Evolutionary conservation across 2,113 vertebrate genomes (phyloP), one percentile per base, ranked within the genome.

Genomic region (Melanocharis versteri): DNA sequence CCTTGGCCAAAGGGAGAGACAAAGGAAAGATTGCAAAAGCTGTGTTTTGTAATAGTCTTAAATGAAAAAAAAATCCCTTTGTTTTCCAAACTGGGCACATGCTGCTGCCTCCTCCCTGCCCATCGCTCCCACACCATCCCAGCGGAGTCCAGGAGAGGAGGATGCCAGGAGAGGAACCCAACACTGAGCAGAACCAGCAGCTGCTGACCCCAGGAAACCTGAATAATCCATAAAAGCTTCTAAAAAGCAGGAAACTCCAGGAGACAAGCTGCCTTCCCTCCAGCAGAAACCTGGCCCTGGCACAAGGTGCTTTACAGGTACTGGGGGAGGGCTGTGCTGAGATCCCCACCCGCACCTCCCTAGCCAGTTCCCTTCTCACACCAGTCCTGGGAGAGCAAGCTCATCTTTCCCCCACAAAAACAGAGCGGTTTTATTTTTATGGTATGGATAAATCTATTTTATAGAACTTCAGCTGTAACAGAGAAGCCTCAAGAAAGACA

Each of bases 111-210:
- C 44, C 27, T 61, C 33, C 57, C 31, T 18, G 12, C 48, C 37
- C n/a, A 3, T 14, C 0, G 0, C 15, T 40, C 26, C 39, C 15
- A 2, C 0, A 0, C 21, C 13, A 2, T 56, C 82, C 79, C 78
- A 40, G 51, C 17, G 44, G 31, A 84, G 17, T 4, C 68, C 48
- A 24, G 62, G 39, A 53, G 24, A 37, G 10, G n/a, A 62, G 54
- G 33, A 11, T 7, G 1, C 15, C 5, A 1, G n/a, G 30, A 48
- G 37, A 39, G 54, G 51, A 81, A 6, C 53, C 22, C 58, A 21
- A 3, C 35, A 2, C 56, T 2, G 7, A 66, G 51, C 64, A 40
- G 58, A 62, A 10, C 18, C 8, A 73, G 62, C 50, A 53, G 48
- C 68, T 86, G 47, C 79, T 11, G 8, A 23, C 10, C 53, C 40